phyloP scores from a whole-genome alignment of 2,888 invertebrate genomes.

The Mantis religiosa region DNA sequence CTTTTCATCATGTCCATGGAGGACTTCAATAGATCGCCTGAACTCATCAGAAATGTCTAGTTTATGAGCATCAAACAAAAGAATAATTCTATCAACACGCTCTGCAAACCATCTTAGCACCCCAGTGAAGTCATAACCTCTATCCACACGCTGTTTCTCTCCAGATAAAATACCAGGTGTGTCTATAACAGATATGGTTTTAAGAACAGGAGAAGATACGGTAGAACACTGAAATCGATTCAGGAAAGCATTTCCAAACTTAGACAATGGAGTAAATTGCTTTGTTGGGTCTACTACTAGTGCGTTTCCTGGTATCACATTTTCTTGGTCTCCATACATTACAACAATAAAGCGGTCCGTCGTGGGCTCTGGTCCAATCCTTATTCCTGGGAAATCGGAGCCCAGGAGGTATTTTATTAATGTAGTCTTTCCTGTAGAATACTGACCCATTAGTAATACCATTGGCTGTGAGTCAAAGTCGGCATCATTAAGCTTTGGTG shows the following conservation, averaged over 20 bases:
- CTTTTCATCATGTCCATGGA: slow-evolving; percentile 57
- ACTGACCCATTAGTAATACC: slow-evolving; percentile 95
- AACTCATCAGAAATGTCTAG: slow-evolving; percentile 66
- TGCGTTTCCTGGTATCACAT: slow-evolving; percentile 56
- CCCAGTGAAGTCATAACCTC: slow-evolving; percentile 62
- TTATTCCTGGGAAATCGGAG: slow-evolving; percentile 93
- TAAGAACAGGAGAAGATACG: slow-evolving; percentile 54
- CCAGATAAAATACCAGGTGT: slow-evolving; percentile 59
- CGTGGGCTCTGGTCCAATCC: slow-evolving; percentile 97
- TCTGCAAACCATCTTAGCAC: slow-evolving; percentile 67
- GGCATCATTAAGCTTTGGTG: slow-evolving; percentile 89
- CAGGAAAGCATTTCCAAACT: slow-evolving; percentile 61
- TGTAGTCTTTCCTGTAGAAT: slow-evolving; percentile 96
- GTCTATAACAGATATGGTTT: slow-evolving; percentile 58
- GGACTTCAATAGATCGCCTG: slow-evolving; percentile 57
- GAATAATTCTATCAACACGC: slow-evolving; percentile 59
- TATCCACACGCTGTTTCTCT: slow-evolving; percentile 59
- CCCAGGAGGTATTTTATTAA: slow-evolving; percentile 91
- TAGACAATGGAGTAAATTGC: slow-evolving; percentile 54
- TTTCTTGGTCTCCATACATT: slow-evolving; percentile 59
- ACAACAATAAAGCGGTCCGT: slow-evolving; percentile 97
- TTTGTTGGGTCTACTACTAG: slow-evolving; percentile 58
- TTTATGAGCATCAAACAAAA: slow-evolving; percentile 65
- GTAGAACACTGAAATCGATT: slow-evolving; percentile 59
- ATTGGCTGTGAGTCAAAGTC: slow-evolving; percentile 98